A percentile compares a stretch with the other conserved stretches of the same genome.
These are phyloP conservation scores for Choreutis nemorana DNA, from an alignment of 2,888 invertebrate species.

Conservation along the genomic window DNA sequence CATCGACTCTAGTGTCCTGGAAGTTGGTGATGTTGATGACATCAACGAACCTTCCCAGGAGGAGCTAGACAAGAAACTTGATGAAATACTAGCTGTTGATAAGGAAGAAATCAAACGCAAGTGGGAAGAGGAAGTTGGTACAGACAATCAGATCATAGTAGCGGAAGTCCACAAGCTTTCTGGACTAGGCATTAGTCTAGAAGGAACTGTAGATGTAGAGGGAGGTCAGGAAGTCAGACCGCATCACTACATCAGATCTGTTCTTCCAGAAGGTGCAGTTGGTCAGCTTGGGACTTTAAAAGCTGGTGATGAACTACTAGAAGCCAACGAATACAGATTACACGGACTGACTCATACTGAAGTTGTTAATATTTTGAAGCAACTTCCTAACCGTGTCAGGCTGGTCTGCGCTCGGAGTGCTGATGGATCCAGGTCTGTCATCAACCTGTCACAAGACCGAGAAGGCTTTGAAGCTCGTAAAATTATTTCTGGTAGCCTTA, in stretches of 20 bases:
- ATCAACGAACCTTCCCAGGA: conserved; percentile 58
- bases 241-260: conserved; percentile 98
- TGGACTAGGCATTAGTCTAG: conserved; percentile 95
- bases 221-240: conserved; percentile 95
- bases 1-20: conserved; percentile 77
- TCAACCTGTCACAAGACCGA: conserved; percentile 80
- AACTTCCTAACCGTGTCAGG: conserved; percentile 88
- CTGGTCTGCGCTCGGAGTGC: conserved; percentile 87
- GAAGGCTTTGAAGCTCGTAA: conserved; percentile 84
- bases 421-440: conserved; percentile 73
- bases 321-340: conserved; percentile 93
- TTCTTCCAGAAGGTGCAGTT: conserved; percentile 95
- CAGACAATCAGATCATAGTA: conserved; percentile 87
- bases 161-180: conserved; percentile 92
- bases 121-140: conserved; percentile 83
- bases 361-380: conserved; percentile 94
- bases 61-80: conserved; percentile 49
- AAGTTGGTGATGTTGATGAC: conserved; percentile 58
- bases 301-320: conserved; percentile 95
- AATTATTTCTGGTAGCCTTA: conserved; percentile 85
- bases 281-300: conserved; percentile 89
- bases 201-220: conserved; percentile 98
- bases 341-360: conserved; percentile 95
- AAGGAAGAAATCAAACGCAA: conserved; percentile 76
- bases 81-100: conserved; percentile 65